These are phyloP conservation scores for Florisuga fusca DNA, from an alignment of 2,797 vertebrate species.

Conservation along the genomic window DNA sequence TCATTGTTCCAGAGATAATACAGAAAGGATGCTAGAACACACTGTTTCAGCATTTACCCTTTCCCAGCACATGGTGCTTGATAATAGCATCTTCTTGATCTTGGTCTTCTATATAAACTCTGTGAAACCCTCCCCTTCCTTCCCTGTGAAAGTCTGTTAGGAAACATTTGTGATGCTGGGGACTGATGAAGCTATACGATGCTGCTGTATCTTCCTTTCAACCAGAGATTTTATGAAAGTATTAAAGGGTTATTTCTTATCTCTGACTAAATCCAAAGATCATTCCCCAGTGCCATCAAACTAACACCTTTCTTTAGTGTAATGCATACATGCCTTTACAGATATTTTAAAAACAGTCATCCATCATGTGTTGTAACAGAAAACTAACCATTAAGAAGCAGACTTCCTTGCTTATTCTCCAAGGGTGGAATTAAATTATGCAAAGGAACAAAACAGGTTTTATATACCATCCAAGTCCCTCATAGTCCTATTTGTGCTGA, in stretches of 20 bases:
- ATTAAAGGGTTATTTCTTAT: slow-evolving; percentile 22
- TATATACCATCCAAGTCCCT: slow-evolving; percentile 11
- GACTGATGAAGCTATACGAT: background rate
- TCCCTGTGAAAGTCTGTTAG: background rate
- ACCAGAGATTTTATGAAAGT: background rate
- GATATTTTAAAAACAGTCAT: slow-evolving; percentile 14
- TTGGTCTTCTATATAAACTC: background rate
- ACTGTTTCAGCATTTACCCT: slow-evolving; percentile 11
- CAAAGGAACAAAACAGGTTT: slow-evolving; percentile 19
- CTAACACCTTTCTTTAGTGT: background rate
- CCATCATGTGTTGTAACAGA: slow-evolving; percentile 8
- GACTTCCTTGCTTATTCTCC: slow-evolving; percentile 20
- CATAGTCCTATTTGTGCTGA: background rate
- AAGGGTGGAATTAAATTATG: slow-evolving; percentile 12
- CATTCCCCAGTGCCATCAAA: background rate
- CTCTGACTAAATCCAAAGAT: slow-evolving; percentile 1
- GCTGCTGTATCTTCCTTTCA: background rate
- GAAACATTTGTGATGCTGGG: background rate
- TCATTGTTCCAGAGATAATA: background rate
- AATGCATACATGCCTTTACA: background rate
- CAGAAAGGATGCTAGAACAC: background rate
- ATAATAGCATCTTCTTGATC: slow-evolving; percentile 23
- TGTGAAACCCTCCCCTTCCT: background rate
- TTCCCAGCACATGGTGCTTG: background rate
- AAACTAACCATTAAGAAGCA: slow-evolving; percentile 10